Percentiles rank a stretch among this genome's conserved stretches.
phyloP scores from a whole-genome alignment of 2,888 invertebrate genomes.

The Acanthosepion esculentum region DNA sequence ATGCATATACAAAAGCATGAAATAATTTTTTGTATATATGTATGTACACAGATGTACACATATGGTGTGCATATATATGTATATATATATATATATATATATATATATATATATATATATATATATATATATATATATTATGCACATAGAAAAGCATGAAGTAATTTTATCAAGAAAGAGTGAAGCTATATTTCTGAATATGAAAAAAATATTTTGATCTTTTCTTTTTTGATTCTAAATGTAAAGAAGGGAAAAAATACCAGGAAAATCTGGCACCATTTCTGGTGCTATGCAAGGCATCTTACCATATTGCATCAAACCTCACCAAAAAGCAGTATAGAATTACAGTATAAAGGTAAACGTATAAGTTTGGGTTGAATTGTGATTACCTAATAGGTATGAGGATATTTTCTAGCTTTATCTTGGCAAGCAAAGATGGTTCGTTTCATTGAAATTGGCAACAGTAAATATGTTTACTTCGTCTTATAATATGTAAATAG shows the following conservation, averaged over 20 bases:
- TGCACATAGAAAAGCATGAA: no score
- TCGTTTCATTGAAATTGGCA: not conserved
- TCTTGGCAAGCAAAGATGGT: not conserved
- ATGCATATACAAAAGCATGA: no score
- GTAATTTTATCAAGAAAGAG: no score
- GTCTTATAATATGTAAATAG: no score
- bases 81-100: no score
- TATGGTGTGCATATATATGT: no score
- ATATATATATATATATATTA: no score
- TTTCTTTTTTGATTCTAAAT: not conserved
- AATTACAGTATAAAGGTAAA: not conserved
- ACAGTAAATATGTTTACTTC: no score
- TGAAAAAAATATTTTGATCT: not conserved
- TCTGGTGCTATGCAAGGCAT: not conserved
- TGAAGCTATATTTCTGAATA: no score
- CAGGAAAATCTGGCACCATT: not conserved
- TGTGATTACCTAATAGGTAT: not conserved
- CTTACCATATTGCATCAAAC: not conserved
- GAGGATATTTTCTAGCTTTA: not conserved
- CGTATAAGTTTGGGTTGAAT: not conserved
- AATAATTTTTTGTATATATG: no score
- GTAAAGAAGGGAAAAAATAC: not conserved
- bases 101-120: no score
- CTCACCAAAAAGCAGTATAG: conserved; percentile 14
- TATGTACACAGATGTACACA: no score